Evolutionary conservation across 2,113 vertebrate species (phyloP), one percentile per base, ranked within the genome.

Genomic region (Apistogramma diplotaenia): DNA sequence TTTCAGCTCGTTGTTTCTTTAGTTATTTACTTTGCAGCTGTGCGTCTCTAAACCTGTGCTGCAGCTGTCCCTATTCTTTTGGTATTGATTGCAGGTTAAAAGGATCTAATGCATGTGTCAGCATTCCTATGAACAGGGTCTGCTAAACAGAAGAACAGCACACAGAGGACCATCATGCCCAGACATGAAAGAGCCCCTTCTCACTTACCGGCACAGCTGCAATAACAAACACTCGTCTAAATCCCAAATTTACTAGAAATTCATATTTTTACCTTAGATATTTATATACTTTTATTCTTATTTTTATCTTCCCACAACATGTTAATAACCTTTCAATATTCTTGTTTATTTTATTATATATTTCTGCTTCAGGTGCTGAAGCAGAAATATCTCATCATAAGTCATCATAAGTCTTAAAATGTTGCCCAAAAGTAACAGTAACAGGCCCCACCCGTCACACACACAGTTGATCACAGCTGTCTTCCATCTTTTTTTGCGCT

Each of bases 71-170:
- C 2, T 4, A 11, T 49, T 19, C 25, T 19, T 43, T 29, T 49
- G 23, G 21, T 15, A 19, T 7, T 0, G 13, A 65, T 18, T 65
- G 21, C 15, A 65, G 37, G 61, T 65, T 0, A 43, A 67, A 23
- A 46, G 15, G 8, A 0, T 1, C 31, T 33, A 33, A 33, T 4
- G 31, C 0, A 7, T 0, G 1, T 29, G 40, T 29, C 40, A 29
- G 62, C 16, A 29, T 7, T 67, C 62, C 61, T 46, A 5, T 67
- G 62, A 67, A 60, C 29, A 4, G 18, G 2, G 2, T 53, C 51
- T n/a, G 19, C 51, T 53, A 53, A 53, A n/a, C 51, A 53, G 58
- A 58, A 31, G 15, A 60, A 1, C 40, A 46, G 1, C 2, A 67
- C 29, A 43, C 23, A 49, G 62, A 25, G 0, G 9, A 49, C 27